Evolutionary conservation across 2,113 vertebrate genomes (phyloP), one percentile per base, ranked within the genome.

Genomic region (Heteronetta atricapilla): DNA sequence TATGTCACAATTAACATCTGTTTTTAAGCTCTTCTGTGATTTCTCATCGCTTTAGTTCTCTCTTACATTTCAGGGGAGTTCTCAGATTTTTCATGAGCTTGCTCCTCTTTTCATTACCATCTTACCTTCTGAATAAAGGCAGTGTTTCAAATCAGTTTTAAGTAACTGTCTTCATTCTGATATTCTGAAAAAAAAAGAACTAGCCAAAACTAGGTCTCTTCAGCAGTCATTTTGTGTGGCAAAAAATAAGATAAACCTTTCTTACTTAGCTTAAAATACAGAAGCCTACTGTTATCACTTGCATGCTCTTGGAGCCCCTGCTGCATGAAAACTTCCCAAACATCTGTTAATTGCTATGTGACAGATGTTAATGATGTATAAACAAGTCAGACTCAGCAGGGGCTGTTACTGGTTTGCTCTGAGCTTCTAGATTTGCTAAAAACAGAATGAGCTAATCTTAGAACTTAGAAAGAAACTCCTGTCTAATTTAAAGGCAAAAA

Each of bases 341-440:
- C 92, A 69, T 92, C 96, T 96, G 95, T 96, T 95, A 94, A 96
- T 94, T 92, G 94, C 89, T 92, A 6, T 86, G 86, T 94, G 93
- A 52, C 91, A 95, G 90, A 95, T 96, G 93, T 96, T 95, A 90
- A 94, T 94, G 89, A 78, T 93, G 77, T 87, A 89, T 90, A 87
- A 95, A 94, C 95, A 94, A 94, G 81, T 89, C 69, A 94, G 83
- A 68, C 69, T 64, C 83, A 69, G 90, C 81, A 68, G 86, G 86
- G 77, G 33, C 77, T 82, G 60, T 90, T 90, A 64, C 80, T 89
- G 69, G 22, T 84, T 97, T 89, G 38, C 86, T 93, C 76, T 81
- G 77, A 90, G 90, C 44, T 97, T 84, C 86, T 92, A 15, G 86
- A 63, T 79, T 44, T 82, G 81, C 79, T 88, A 70, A 59, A 80